Evolutionary conservation across 1,140 invertebrate species (phyloP).

Genomic region (Drosophila triauraria): DNA sequence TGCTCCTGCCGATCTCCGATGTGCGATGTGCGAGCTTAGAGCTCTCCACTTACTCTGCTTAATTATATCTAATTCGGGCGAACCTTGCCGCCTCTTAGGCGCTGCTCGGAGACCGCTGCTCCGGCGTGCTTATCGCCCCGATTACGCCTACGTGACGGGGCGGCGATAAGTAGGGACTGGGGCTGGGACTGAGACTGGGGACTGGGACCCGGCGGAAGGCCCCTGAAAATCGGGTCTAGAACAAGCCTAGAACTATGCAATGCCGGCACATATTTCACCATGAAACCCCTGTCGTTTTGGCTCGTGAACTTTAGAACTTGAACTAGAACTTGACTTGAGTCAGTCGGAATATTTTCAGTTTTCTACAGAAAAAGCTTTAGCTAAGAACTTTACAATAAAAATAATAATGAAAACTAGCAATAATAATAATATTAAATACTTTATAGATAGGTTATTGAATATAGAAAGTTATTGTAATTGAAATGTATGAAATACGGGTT

Average conservation of each 20-base stretch:
- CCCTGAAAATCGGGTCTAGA: background rate
- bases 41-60: background rate
- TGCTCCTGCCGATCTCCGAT: constrained; percentile 14
- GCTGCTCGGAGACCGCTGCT: constrained; percentile 6
- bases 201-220: background rate
- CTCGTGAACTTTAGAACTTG: background rate
- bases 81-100: constrained; percentile 58
- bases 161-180: constrained; percentile 29
- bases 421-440: too few species aligned
- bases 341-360: background rate
- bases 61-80: constrained; percentile 41
- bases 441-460: too few species aligned
- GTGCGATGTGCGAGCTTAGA: too few species aligned
- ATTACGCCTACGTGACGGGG: constrained; percentile 16
- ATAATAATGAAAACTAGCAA: too few species aligned
- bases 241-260: constrained; percentile 63
- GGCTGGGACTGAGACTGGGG: background rate
- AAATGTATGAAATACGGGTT: too few species aligned
- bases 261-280: constrained; percentile 3
- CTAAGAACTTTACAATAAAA: too few species aligned
- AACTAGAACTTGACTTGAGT: background rate
- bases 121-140: constrained; percentile 40
- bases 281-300: constrained; percentile 10
- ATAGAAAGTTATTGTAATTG: too few species aligned
- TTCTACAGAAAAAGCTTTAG: too few species aligned